Evolutionary conservation across 1,140 invertebrate genomes (phyloP), one percentile per base, ranked within the genome.

Genomic region (Diachasma alloeum): DNA sequence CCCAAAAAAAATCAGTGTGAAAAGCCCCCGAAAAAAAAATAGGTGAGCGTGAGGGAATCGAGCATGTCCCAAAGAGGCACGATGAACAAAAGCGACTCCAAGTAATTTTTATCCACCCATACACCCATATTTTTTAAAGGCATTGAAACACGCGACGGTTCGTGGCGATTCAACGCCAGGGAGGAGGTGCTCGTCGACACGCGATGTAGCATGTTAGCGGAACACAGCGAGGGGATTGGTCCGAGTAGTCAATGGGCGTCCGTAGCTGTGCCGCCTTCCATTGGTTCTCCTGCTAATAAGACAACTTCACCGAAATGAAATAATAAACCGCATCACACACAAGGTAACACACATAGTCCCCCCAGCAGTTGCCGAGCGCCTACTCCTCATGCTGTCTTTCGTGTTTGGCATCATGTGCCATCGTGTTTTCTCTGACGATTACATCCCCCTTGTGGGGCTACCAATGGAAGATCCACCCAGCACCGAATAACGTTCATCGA

Each of bases 121-220:
- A 17, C 31, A 17, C 66, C 15, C 36, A 26, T 66, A 72, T 68
- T 70, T 77, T 78, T 75, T 78, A 69, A 76, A 76, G 37, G 63
- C 68, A 74, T 24, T 74, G 72, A 70, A 77, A 67, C 78, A 79
- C 75, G 78, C 78, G 42, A 79, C 72, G 59, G n/a, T 68, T 78
- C 66, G 72, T 74, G 71, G 81, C 80, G 81, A 82, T 83, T 44
- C 69, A 39, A 79, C 63, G 75, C 78, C 79, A 82, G 1, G 87
- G 83, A 87, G 88, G 88, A 88, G 88, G 85, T 84, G 84, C 87
- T 83, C 81, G 80, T 78, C 85, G 87, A 86, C 87, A 89, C 85
- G 87, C 88, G 86, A 89, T 86, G 83, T 87, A 86, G 86, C 86
- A 84, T 88, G 87, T 87, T 85, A 72, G 67, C 76, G 74, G 72